phyloP scores from a whole-genome alignment of 2,797 vertebrate species.

The Benthosema pterotum region DNA sequence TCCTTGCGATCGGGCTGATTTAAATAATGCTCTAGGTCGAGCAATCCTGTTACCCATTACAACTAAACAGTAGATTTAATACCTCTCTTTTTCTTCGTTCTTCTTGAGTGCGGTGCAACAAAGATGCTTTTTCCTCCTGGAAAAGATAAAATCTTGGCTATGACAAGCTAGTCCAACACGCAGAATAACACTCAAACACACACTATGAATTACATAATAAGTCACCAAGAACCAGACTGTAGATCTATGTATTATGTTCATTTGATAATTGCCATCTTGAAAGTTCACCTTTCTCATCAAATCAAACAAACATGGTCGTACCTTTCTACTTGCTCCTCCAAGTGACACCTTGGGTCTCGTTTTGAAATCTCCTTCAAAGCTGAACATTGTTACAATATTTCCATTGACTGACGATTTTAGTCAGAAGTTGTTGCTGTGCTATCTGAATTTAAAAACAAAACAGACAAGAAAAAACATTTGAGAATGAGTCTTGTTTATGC shows the following conservation, averaged over 20 bases:
- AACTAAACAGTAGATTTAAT: not conserved
- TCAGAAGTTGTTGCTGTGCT: conserved; percentile 19
- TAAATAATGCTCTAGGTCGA: no score
- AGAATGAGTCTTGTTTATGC: no score
- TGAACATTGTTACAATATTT: conserved; percentile 93
- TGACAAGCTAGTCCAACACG: not conserved
- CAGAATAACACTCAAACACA: not conserved
- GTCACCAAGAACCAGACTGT: no score
- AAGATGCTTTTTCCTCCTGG: conserved; percentile 96
- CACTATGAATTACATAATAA: not conserved
- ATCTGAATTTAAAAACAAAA: conserved; percentile 56
- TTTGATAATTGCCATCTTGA: no score
- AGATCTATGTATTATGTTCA: no score
- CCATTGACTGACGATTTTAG: conserved; percentile 75
- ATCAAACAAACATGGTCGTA: conserved; percentile 55
- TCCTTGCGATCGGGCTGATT: no score
- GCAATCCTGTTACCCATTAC: no score
- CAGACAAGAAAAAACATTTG: no score
- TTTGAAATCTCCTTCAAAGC: conserved; percentile 98
- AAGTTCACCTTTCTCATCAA: not conserved
- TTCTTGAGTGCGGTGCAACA: conserved; percentile 97
- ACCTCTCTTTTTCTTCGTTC: conserved; percentile 98
- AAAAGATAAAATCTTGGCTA: conserved; percentile 14
- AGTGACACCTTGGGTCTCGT: conserved; percentile 98
- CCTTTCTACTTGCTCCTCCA: conserved; percentile 96